Percentiles rank a stretch among this genome's conserved stretches.
phyloP scores from a whole-genome alignment of 2,113 vertebrate genomes.

The Macquaria australasica region DNA sequence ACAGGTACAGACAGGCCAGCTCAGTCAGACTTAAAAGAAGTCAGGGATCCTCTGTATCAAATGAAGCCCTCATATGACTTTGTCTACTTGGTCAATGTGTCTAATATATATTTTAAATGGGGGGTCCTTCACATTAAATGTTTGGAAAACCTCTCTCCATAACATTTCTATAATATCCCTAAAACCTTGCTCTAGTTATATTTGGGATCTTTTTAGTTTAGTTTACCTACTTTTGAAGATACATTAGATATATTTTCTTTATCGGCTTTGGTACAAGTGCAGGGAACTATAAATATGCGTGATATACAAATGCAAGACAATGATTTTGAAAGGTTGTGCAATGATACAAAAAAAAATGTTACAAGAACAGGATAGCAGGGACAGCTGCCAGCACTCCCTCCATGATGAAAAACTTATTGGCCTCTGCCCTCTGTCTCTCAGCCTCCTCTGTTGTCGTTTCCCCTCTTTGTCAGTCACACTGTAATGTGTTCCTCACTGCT shows the following conservation, averaged over 20 bases:
- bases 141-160: background rate
- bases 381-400: slow-evolving; percentile 55
- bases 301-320: slow-evolving; percentile 11
- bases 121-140: slow-evolving; percentile 13
- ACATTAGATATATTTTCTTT: background rate
- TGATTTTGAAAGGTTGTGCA: slow-evolving; percentile 23
- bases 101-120: background rate
- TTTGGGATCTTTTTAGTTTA: background rate
- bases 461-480: slow-evolving; percentile 69
- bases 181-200: background rate
- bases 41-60: slow-evolving; percentile 46
- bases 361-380: slow-evolving; percentile 35
- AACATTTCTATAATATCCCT: background rate
- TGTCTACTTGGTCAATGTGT: slow-evolving; percentile 1
- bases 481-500: slow-evolving; percentile 63
- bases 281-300: background rate
- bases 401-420: slow-evolving; percentile 66
- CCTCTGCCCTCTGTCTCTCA: slow-evolving; percentile 64
- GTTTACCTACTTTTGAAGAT: background rate
- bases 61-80: slow-evolving; percentile 23
- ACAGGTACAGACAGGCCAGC: slow-evolving; percentile 70
- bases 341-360: slow-evolving; percentile 42
- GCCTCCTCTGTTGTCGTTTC: slow-evolving; percentile 72
- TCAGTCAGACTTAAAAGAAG: slow-evolving; percentile 45
- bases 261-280: background rate